phyloP scores from a whole-genome alignment of 2,113 vertebrate genomes.

The Labeo catla region DNA sequence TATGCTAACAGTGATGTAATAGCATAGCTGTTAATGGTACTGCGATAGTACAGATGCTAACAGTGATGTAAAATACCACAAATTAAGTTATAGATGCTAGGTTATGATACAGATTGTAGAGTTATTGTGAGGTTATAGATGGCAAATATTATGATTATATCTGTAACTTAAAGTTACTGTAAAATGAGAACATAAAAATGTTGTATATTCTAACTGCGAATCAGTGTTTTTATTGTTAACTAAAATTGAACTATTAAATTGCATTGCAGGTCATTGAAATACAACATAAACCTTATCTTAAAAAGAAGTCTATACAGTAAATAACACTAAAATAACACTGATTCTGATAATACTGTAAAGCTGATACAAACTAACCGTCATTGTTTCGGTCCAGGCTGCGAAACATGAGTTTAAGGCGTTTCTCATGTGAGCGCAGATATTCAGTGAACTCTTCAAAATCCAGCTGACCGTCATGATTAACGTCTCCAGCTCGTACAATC shows the following conservation, averaged over 20 bases:
- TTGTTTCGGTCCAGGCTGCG: conserved; percentile 85
- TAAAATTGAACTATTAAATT: background rate
- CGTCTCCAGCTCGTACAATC: conserved; percentile 75
- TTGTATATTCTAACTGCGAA: background rate
- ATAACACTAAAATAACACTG: background rate
- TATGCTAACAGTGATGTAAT: too few species aligned
- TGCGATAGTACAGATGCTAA: background rate
- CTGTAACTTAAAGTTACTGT: background rate
- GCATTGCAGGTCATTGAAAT: too few species aligned
- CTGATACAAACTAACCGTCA: conserved; percentile 74
- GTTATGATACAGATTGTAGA: background rate
- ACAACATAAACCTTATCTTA: too few species aligned
- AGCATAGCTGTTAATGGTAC: too few species aligned
- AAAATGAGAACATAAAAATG: background rate
- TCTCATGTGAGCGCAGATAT: conserved; percentile 83
- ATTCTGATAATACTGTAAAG: background rate
- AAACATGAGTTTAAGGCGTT: conserved; percentile 85
- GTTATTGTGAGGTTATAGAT: background rate
- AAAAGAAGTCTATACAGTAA: too few species aligned
- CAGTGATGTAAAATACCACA: too few species aligned
- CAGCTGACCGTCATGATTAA: conserved; percentile 79
- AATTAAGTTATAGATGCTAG: background rate
- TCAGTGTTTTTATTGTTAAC: background rate
- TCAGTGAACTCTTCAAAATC: conserved; percentile 85
- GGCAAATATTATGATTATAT: background rate